phyloP scores from a whole-genome alignment of 2,888 invertebrate species.

The Barypeithes pellucidus region DNA sequence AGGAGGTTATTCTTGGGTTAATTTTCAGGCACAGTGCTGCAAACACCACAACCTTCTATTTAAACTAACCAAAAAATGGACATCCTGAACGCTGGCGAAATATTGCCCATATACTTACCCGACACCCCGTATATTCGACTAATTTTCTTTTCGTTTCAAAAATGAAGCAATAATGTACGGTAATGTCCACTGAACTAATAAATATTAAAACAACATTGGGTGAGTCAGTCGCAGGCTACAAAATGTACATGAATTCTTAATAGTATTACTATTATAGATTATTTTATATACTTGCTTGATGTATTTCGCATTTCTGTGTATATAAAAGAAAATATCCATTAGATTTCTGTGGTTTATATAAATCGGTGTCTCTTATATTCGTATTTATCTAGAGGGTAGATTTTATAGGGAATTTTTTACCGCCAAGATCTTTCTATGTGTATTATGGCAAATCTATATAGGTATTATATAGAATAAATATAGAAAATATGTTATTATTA shows the following conservation, averaged over 20 bases:
- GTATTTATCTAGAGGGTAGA: constrained; percentile 54
- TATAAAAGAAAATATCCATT: constrained; percentile 64
- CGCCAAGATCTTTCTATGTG: constrained; percentile 51
- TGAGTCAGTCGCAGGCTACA: constrained; percentile 68
- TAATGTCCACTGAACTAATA: constrained; percentile 40
- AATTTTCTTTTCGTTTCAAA: no score
- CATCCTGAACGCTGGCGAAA: no score
- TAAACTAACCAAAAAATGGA: no score
- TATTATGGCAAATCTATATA: constrained; percentile 30
- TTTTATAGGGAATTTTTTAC: constrained; percentile 51
- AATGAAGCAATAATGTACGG: no score
- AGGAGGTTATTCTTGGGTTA: no score
- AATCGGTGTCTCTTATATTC: constrained; percentile 64
- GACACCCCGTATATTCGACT: no score
- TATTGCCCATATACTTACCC: no score
- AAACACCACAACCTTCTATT: no score
- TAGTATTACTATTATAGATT: constrained; percentile 66
- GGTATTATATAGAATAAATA: not conserved
- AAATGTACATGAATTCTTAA: constrained; percentile 71
- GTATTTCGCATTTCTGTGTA: constrained; percentile 70
- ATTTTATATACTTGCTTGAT: constrained; percentile 72
- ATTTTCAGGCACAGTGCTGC: no score
- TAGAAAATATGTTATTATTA: not conserved
- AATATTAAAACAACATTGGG: constrained; percentile 55
- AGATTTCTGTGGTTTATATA: constrained; percentile 65